phyloP scores from a whole-genome alignment of 2,113 vertebrate species.

The Morone chrysops region DNA sequence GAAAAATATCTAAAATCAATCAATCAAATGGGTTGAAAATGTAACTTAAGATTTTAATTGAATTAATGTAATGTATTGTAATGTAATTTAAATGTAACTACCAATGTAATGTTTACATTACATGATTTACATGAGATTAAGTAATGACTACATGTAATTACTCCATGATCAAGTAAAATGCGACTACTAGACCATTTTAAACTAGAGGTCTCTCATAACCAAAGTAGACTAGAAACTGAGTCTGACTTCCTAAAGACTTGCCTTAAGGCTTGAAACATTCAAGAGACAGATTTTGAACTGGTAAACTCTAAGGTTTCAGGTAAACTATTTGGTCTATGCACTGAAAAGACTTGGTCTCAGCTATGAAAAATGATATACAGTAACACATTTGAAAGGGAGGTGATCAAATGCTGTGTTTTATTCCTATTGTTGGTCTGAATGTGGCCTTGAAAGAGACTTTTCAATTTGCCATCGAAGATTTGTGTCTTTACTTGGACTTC shows the following conservation, averaged over 20 bases:
- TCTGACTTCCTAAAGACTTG: not conserved
- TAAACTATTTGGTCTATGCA: not conserved
- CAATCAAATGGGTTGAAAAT: too few species aligned
- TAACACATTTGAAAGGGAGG: not conserved
- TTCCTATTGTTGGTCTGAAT: not conserved
- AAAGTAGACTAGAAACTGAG: not conserved
- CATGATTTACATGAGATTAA: not conserved
- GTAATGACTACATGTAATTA: too few species aligned
- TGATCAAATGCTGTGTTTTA: not conserved
- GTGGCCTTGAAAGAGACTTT: not conserved
- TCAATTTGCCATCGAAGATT: too few species aligned
- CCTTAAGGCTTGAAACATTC: not conserved
- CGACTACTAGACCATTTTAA: not conserved
- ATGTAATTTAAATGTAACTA: not conserved
- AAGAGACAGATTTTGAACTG: not conserved
- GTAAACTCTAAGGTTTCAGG: not conserved
- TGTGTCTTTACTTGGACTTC: too few species aligned
- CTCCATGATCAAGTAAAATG: not conserved
- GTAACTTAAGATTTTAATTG: too few species aligned
- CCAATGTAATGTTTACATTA: not conserved
- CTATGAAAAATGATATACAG: not conserved
- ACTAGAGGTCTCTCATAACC: not conserved
- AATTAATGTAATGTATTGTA: too few species aligned
- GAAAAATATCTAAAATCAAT: too few species aligned
- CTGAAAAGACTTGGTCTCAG: accelerated